Percentiles rank a stretch among this genome's conserved stretches.
Evolutionary conservation across 2,797 vertebrate genomes (phyloP).

Genomic region (Enteromius fasciolatus): DNA sequence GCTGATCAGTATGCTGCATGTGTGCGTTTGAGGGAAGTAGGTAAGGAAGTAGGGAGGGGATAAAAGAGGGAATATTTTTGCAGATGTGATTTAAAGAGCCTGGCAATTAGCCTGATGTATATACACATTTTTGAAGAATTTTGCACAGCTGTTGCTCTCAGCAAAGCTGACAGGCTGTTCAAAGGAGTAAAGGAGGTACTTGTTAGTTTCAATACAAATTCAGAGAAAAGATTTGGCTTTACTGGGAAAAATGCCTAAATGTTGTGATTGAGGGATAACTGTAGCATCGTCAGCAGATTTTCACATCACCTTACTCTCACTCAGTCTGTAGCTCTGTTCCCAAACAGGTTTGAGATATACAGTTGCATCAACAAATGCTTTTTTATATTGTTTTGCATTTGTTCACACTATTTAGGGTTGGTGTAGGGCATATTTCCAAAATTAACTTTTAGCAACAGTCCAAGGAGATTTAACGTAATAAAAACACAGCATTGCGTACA

Average conservation of each 20-base stretch:
- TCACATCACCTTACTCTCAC: not conserved
- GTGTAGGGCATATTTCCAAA: no score
- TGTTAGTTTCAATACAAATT: no score
- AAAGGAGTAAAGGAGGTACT: not conserved
- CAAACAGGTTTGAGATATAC: not conserved
- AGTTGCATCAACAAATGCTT: no score
- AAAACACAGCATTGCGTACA: no score
- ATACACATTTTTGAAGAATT: not conserved
- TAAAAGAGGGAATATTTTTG: not conserved
- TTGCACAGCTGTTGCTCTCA: not conserved
- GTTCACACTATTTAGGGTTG: no score
- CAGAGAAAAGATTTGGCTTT: no score
- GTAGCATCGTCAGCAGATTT: no score
- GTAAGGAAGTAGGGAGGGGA: not conserved
- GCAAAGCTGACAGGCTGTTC: not conserved
- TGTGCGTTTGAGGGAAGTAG: conserved; percentile 12
- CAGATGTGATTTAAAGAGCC: conserved; percentile 23
- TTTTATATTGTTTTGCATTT: no score
- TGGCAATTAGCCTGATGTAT: conserved; percentile 1
- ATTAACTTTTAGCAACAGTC: no score
- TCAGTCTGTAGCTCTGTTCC: not conserved
- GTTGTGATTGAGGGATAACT: no score
- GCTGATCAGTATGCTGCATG: conserved; percentile 22
- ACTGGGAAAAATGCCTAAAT: no score
- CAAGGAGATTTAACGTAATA: no score